Evolutionary conservation across 1,140 invertebrate genomes (phyloP).

Genomic region (Orius insidiosus): DNA sequence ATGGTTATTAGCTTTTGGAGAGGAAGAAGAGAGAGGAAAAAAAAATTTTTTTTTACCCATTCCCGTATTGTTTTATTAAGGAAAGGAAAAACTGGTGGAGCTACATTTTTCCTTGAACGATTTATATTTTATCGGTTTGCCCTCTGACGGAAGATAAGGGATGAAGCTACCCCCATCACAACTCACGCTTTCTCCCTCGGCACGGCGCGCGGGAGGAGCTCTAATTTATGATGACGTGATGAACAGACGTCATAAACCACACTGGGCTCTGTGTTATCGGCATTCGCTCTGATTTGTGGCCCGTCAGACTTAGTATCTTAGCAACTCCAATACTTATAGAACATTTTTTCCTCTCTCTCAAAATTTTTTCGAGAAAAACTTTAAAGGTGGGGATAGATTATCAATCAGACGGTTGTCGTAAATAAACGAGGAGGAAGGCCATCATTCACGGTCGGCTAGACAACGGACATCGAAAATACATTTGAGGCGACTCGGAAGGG

Average conservation of each 20-base stretch:
- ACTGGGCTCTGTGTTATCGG: slow-evolving; percentile 17
- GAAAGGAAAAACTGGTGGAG: neutral
- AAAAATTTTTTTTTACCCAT: too few species aligned
- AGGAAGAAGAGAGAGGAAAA: too few species aligned
- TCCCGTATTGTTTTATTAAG: too few species aligned
- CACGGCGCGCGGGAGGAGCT: slow-evolving; percentile 23
- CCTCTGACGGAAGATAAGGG: slow-evolving; percentile 13
- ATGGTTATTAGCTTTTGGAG: slow-evolving; percentile 17
- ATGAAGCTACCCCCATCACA: slow-evolving; percentile 1
- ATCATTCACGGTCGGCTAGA: too few species aligned
- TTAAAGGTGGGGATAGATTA: too few species aligned
- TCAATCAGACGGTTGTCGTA: too few species aligned
- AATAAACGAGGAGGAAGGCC: too few species aligned
- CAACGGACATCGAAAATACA: too few species aligned
- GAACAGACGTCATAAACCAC: slow-evolving; percentile 24
- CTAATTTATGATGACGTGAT: slow-evolving; percentile 25
- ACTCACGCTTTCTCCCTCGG: too few species aligned
- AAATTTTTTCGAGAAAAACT: too few species aligned
- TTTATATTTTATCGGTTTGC: slow-evolving; percentile 11
- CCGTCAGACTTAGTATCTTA: slow-evolving; percentile 15
- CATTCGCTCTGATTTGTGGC: slow-evolving; percentile 21
- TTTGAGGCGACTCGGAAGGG: too few species aligned
- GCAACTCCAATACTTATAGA: slow-evolving; percentile 6
- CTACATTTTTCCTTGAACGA: slow-evolving; percentile 9
- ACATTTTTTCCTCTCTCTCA: too few species aligned